Evolutionary conservation across 2,113 vertebrate genomes (phyloP), one percentile per base, ranked within the genome.

Genomic region (Petroica traversi): DNA sequence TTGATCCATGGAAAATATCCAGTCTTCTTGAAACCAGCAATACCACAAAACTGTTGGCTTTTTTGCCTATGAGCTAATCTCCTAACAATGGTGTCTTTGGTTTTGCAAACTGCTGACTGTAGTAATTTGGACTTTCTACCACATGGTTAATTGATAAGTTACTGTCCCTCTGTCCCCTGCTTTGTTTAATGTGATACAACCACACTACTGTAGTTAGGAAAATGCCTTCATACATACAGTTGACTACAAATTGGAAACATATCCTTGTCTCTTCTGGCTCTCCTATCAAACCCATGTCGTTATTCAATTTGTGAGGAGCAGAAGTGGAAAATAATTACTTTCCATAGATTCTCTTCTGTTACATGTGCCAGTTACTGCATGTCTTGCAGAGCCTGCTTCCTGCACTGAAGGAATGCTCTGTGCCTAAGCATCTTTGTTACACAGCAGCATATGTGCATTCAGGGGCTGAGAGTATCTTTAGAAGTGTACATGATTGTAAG

Each of bases 91-190:
- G 36, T 69, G 66, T 92, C 89, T 97, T 92, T 95, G 91, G 92
- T 97, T 97, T 97, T 85, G n/a, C 78, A 95, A 92, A 95, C 89
- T 94, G 94, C 96, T 92, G 93, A 96, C 57, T 52, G 68, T 54
- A 88, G 85, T 48, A 71, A 63, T 74, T 89, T 91, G n/a, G 71
- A 77, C 40, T 84, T 85, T 92, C 46, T 79, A 68, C 87, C 31
- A 49, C 46, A 71, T 82, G 74, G 54, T 38, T 91, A 92, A 93
- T 91, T 97, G 96, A 97, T 96, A 97, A 98, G 76, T 95, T 92
- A 86, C 67, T 77, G n/a, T 90, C 76, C 69, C 41, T 88, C 83
- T 75, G 55, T 85, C 67, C 54, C 95, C 43, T 49, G 54, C 89
- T 95, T 93, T 93, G 22, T 71, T 73, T 85, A 82, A 67, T 88